phyloP scores from a whole-genome alignment of 2,797 vertebrate species.

The Argyrosomus regius region DNA sequence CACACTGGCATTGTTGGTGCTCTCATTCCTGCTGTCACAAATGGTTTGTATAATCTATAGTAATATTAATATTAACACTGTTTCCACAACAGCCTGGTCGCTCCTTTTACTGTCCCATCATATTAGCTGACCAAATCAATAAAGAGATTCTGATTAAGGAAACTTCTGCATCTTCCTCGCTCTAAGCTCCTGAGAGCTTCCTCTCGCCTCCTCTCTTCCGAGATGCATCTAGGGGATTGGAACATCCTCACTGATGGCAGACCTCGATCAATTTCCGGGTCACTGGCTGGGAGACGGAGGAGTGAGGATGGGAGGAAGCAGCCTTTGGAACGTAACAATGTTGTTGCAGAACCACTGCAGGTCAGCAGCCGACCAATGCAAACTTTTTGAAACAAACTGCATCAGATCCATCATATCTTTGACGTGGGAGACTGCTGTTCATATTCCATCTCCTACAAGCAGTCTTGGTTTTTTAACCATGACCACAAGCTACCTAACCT shows the following conservation, averaged over 20 bases:
- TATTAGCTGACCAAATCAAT: conserved; percentile 1
- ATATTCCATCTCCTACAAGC: neutral
- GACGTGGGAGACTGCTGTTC: neutral
- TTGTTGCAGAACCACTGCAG: neutral
- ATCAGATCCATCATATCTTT: neutral
- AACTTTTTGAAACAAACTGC: neutral
- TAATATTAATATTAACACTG: neutral
- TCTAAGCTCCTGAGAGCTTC: neutral
- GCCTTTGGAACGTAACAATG: neutral
- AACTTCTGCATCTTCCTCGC: neutral
- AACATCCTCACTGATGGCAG: neutral
- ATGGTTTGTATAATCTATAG: neutral
- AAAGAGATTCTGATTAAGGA: neutral
- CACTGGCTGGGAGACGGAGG: neutral
- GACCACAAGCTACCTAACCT: neutral
- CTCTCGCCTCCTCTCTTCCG: neutral
- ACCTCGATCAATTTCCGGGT: neutral
- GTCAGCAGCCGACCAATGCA: neutral
- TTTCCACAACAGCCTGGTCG: neutral
- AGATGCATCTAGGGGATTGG: neutral
- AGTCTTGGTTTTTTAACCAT: neutral
- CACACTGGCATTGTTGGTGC: neutral
- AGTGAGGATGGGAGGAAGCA: neutral
- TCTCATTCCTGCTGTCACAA: neutral
- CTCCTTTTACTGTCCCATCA: neutral